Conservation (phyloP, 2,888 invertebrate genomes). For the Chromoteleia sp. region DNA sequence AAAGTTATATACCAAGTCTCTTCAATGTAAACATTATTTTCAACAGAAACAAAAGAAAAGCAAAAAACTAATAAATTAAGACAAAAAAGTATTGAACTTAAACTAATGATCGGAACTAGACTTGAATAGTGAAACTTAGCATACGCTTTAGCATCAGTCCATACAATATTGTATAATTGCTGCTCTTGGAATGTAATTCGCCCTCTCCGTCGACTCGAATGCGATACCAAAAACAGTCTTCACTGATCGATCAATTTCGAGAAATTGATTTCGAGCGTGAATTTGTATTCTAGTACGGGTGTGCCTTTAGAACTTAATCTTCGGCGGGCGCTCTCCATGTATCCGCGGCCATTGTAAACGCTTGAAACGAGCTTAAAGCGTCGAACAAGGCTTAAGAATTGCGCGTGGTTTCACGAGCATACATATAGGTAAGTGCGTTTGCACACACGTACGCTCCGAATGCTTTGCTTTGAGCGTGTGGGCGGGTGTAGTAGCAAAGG, state of each 20-base stretch:
- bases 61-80: too few species aligned
- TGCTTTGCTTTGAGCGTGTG: conserved; percentile 27
- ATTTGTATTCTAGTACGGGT: conserved; percentile 69
- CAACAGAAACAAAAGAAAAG: too few species aligned
- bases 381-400: conserved; percentile 71
- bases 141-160: neutral
- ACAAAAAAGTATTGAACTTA: too few species aligned
- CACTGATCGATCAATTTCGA: conserved; percentile 59
- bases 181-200: conserved; percentile 6
- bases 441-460: conserved; percentile 23
- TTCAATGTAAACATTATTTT: too few species aligned
- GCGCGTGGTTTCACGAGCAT: conserved; percentile 53
- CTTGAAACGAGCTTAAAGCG: conserved; percentile 68
- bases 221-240: conserved; percentile 39
- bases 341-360: conserved; percentile 70
- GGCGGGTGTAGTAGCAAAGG: conserved; percentile 56
- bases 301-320: conserved; percentile 72
- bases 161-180: conserved; percentile 10
- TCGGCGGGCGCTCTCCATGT: conserved; percentile 54
- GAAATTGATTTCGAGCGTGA: conserved; percentile 52
- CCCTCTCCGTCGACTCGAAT: conserved; percentile 23
- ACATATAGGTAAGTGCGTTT: conserved; percentile 49
- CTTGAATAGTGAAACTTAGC: too few species aligned
- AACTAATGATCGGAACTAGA: too few species aligned
- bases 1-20: too few species aligned